These are phyloP conservation scores for Rhinella marina DNA, from an alignment of 2,797 vertebrate species.

Conservation along the genomic window DNA sequence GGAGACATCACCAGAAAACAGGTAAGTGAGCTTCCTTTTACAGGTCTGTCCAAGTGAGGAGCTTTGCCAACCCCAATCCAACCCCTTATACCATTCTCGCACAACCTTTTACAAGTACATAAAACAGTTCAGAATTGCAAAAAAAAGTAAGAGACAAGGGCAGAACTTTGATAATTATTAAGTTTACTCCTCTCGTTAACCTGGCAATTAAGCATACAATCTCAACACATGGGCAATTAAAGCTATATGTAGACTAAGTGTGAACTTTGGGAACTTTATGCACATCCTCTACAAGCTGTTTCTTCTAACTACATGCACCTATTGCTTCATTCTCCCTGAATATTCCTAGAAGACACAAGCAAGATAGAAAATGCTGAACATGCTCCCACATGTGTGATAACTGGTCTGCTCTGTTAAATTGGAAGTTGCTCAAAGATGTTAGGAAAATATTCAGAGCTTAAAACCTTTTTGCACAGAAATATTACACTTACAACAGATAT, in stretches of 20 bases:
- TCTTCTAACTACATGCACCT: slow-evolving; percentile 1
- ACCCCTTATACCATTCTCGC: no score
- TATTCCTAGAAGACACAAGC: not conserved
- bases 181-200: not conserved
- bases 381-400: slow-evolving; percentile 48
- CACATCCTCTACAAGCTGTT: slow-evolving; percentile 14
- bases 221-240: not conserved
- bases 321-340: slow-evolving; percentile 8
- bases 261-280: not conserved
- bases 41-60: no score
- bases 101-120: no score
- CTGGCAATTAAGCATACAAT: not conserved
- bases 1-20: no score
- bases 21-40: no score
- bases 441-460: slow-evolving; percentile 1
- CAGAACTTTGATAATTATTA: not conserved
- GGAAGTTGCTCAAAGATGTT: slow-evolving; percentile 30
- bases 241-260: not conserved
- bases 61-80: no score
- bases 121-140: no score
- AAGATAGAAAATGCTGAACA: slow-evolving; percentile 34
- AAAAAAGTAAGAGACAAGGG: no score
- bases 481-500: not conserved
- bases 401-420: slow-evolving; percentile 25
- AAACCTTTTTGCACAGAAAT: slow-evolving; percentile 25